Evolutionary conservation across 2,113 vertebrate species (phyloP), one percentile per base, ranked within the genome.

Genomic region (Cynocephalus volans): DNA sequence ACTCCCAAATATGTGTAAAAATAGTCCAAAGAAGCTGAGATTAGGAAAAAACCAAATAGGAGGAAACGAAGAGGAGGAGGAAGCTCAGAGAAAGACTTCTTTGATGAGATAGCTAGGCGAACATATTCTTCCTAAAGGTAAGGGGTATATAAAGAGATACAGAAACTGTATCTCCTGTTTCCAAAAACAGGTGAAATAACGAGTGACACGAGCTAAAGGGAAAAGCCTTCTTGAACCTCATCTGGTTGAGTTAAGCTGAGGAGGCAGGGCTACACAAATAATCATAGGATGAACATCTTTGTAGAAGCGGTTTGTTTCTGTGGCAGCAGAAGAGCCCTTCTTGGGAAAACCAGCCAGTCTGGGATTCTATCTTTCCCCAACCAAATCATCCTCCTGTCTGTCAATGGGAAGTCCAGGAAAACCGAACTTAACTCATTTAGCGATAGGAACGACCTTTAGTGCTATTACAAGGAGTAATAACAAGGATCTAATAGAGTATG

Each of bases 1-100:
- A 77, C 88, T 77, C 72, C 18, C 64, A 93, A 95, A 73, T 77
- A 96, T 90, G 64, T 94, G 64, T 90, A 58, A 69, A 28, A 90
- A 82, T 19, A 84, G 58, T 80, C 88, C 90, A 88, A 94, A 96
- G 80, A 70, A 90, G 58, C 33, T 64, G 58, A 92, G 93, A 70
- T 93, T 92, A 94, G 80, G 65, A 82, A 75, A 31, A 86, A 93
- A 87, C 86, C 33, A 79, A 90, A 60, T 28, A 83, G 75, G 41
- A 96, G 84, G 58, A 70, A 93, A 89, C 87, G 33, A 87, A 94
- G 87, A 85, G 60, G 87, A 85, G 60, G 87, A 92, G 93, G 94
- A 72, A 82, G n/a, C 33, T 36, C 50, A 58, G 56, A 86, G 64
- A 64, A 86, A 82, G 48, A 90, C 48, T 56, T 92, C 50, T 92